Evolutionary conservation across 1,140 invertebrate species (phyloP), one percentile per base, ranked within the genome.

Genomic region (Nebria ingens): DNA sequence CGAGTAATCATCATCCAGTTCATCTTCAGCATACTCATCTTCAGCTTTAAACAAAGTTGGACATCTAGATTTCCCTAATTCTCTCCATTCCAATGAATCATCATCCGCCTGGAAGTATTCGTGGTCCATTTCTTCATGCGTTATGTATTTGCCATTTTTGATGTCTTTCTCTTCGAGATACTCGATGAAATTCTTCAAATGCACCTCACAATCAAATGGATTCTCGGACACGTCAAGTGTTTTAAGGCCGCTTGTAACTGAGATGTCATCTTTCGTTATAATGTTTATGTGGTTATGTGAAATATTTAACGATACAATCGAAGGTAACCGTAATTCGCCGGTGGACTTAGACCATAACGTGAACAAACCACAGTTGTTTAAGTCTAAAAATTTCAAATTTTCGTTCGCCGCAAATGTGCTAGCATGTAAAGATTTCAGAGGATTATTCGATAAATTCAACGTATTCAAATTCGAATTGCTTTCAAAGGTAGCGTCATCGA

Each of bases 391-490:
- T 6, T 73, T 63, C 0, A 85, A 69, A 23, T 70, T 67, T 1
- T 76, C 73, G 22, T 78, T 77, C 15, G 74, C 69, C n/a, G 78
- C 54, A 65, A 88, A 87, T 1, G 83, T 72, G 23, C 81, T 76
- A 1, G 81, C 75, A 40, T 84, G 80, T 1, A 89, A 64, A 12
- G 77, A 73, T 57, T 73, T 76, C 38, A 89, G 68, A 2, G 81
- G 79, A 66, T 89, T 89, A 6, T 81, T 79, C 57, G 84, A 81
- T 38, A 89, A 71, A 64, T 77, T 83, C 1, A 89, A 62, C 67
- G 80, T 86, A 3, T 71, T 74, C 51, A 89, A 67, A 38, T 79
- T 74, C 25, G 69, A 75, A 59, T 83, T 84, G 59, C 79, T 64
- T 60, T 71, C 67, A 64, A 89, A 87, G 55, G 83, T 73, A 51